These are phyloP conservation scores for Dasypus novemcinctus DNA, from an alignment of 2,113 vertebrate genomes.

Conservation along the genomic window DNA sequence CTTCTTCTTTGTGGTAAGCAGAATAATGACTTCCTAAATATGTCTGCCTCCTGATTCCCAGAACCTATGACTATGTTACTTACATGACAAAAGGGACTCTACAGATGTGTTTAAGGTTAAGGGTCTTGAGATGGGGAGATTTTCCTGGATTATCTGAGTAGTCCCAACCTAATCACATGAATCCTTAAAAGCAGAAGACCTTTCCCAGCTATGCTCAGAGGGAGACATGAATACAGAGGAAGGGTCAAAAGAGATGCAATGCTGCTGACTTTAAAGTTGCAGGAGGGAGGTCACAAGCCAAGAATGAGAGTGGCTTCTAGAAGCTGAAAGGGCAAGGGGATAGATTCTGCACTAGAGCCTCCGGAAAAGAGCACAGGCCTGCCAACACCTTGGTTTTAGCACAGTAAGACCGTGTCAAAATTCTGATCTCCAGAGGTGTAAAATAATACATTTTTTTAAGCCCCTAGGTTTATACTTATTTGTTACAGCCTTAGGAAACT, in stretches of 20 bases:
- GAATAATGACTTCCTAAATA: background rate
- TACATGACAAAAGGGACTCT: background rate
- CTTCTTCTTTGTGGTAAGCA: background rate
- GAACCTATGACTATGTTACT: background rate
- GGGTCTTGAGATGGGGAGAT: background rate
- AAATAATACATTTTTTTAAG: background rate
- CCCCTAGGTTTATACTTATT: background rate
- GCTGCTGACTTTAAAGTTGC: background rate
- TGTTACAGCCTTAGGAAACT: background rate
- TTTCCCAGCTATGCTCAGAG: too few relatives aligned
- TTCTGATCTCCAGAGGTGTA: background rate
- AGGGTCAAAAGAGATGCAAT: background rate
- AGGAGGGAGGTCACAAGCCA: background rate
- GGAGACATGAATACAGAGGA: background rate
- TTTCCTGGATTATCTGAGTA: background rate
- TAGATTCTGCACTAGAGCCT: background rate
- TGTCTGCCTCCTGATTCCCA: background rate
- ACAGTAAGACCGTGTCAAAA: background rate
- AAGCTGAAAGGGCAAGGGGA: background rate
- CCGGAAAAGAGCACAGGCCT: background rate
- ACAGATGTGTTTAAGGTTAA: background rate
- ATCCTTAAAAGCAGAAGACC: too few relatives aligned
- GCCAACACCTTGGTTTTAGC: too few relatives aligned
- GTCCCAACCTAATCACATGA: background rate
- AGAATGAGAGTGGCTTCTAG: too few relatives aligned